Evolutionary conservation across 1,140 invertebrate genomes (phyloP).

Genomic region (Ips typographus): DNA sequence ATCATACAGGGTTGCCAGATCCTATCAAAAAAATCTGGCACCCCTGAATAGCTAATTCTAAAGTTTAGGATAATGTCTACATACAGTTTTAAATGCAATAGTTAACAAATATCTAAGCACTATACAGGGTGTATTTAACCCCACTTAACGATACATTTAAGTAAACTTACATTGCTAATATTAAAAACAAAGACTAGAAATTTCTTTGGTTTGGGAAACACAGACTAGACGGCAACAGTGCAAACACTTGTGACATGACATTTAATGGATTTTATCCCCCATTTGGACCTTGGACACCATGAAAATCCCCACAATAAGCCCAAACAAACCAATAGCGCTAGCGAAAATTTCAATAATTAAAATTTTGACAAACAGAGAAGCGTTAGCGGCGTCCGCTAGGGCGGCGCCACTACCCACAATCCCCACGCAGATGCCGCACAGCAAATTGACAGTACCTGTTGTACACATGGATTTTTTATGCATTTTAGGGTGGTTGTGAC

Average conservation of each 20-base stretch:
- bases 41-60: background rate
- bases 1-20: too few relatives aligned
- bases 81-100: background rate
- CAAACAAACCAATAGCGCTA: conserved; percentile 89
- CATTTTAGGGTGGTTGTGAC: background rate
- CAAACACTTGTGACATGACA: background rate
- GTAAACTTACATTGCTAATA: background rate
- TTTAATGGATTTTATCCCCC: conserved; percentile 43
- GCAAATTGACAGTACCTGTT: conserved; percentile 77
- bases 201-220: background rate
- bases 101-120: too few relatives aligned
- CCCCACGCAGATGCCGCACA: conserved; percentile 88
- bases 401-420: conserved; percentile 89
- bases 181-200: background rate
- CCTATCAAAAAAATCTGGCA: background rate
- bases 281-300: conserved; percentile 57
- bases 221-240: background rate
- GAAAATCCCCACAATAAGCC: conserved; percentile 87
- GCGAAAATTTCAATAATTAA: conserved; percentile 93
- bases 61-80: background rate
- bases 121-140: too few relatives aligned
- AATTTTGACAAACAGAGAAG: conserved; percentile 86
- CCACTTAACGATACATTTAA: background rate
- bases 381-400: conserved; percentile 85
- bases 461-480: background rate